Conservation (phyloP, 2,113 vertebrate genomes). For the Otis tarda region DNA sequence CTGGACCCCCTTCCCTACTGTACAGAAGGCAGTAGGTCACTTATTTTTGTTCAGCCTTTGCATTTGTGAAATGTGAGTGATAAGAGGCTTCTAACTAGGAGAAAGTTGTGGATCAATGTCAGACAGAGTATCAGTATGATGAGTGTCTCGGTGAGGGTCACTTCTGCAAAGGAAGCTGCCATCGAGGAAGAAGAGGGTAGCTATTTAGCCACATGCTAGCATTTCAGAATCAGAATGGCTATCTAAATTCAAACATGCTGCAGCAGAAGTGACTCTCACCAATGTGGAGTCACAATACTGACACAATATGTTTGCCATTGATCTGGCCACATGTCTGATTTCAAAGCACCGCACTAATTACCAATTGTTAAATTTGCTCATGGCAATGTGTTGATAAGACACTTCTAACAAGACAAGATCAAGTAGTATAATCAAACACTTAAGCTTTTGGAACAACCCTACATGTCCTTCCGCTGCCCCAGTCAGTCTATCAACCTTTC, state of each 20-base stretch:
- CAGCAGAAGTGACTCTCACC: background rate
- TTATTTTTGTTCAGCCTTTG: background rate
- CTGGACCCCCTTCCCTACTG: background rate
- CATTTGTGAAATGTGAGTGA: background rate
- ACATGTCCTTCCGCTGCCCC: rapidly evolving
- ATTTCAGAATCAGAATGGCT: background rate
- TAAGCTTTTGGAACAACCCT: background rate
- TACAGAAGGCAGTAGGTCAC: background rate
- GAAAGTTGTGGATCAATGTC: background rate
- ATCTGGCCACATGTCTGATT: background rate
- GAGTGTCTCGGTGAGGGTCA: background rate
- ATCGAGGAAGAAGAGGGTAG: background rate
- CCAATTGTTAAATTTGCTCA: background rate
- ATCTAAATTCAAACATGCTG: background rate
- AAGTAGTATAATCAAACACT: background rate
- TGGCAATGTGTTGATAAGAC: background rate
- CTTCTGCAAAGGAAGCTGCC: background rate
- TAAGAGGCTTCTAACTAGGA: background rate
- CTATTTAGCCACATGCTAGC: background rate
- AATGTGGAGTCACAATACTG: background rate
- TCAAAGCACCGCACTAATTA: background rate
- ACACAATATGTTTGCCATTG: background rate
- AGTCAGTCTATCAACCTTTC: background rate
- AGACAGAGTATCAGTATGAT: background rate
- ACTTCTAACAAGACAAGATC: background rate